Evolutionary conservation across 2,888 invertebrate species (phyloP).

Genomic region (Pseudoips prasinana): DNA sequence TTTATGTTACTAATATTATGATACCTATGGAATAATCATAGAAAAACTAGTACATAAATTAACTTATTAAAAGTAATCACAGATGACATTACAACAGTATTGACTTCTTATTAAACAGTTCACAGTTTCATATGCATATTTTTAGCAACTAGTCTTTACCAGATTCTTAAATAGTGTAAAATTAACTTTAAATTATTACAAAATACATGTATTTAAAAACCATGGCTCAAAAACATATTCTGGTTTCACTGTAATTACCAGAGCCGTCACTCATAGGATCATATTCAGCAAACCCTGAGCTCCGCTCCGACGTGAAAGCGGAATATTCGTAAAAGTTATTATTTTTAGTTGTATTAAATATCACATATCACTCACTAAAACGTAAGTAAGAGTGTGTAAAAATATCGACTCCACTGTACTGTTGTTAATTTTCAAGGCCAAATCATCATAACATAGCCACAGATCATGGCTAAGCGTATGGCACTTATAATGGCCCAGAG

Average conservation of each 20-base stretch:
- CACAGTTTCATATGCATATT: conserved; percentile 10
- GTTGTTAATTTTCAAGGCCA: conserved; percentile 14
- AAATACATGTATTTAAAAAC: conserved; percentile 13
- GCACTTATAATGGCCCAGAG: conserved; percentile 16
- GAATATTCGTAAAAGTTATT: conserved; percentile 11
- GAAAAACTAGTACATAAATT: conserved; percentile 11
- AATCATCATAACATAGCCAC: conserved; percentile 15
- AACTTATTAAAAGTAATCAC: conserved; percentile 11
- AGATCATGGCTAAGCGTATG: conserved; percentile 16
- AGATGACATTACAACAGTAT: conserved; percentile 9
- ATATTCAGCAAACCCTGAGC: conserved; percentile 13
- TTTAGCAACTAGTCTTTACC: conserved; percentile 11
- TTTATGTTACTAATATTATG: conserved; percentile 11
- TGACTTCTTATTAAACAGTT: conserved; percentile 11
- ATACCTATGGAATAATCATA: conserved; percentile 10
- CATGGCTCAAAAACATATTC: conserved; percentile 12
- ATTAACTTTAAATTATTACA: conserved; percentile 13
- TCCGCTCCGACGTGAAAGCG: conserved; percentile 13
- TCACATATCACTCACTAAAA: conserved; percentile 13
- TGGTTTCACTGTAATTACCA: conserved; percentile 13
- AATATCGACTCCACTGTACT: conserved; percentile 13
- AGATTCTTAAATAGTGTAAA: conserved; percentile 13
- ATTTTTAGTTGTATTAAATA: conserved; percentile 11
- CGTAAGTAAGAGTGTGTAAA: conserved; percentile 12
- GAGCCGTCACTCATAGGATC: conserved; percentile 13